Percentiles rank a stretch among this genome's conserved stretches.
These are phyloP conservation scores for Cichlasoma orientale DNA, from an alignment of 2,797 vertebrate genomes.

Conservation along the genomic window DNA sequence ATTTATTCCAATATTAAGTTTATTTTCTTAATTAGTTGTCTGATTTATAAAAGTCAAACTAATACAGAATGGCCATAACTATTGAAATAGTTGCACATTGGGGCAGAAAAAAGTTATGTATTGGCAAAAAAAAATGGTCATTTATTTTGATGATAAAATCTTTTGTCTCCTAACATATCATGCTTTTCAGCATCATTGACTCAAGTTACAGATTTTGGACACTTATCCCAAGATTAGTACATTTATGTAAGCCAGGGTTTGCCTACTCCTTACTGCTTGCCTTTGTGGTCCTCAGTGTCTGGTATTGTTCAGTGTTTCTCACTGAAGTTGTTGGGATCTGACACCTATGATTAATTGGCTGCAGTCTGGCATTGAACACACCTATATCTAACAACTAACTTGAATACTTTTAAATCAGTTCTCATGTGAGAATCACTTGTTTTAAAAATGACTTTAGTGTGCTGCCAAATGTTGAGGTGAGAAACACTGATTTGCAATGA, in stretches of 20 bases:
- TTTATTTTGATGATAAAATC: not conserved
- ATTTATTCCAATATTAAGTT: not conserved
- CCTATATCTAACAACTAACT: not conserved
- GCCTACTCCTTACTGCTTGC: not conserved
- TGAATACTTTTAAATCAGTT: not conserved
- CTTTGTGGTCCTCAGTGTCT: not conserved
- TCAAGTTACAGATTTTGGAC: not conserved
- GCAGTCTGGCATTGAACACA: not conserved
- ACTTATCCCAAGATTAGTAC: not conserved
- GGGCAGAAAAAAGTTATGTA: not conserved
- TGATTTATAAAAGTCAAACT: not conserved
- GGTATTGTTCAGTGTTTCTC: not conserved
- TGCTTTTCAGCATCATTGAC: not conserved
- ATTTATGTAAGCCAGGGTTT: not conserved
- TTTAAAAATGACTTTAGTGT: not conserved
- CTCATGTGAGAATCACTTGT: not conserved
- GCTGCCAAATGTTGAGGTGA: not conserved
- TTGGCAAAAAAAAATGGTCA: not conserved
- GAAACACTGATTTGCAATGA: not conserved
- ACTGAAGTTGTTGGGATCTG: not conserved
- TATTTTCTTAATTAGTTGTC: not conserved
- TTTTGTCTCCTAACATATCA: not conserved
- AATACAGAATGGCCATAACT: not conserved
- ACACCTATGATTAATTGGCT: accelerated
- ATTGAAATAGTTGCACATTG: not conserved